Percentiles rank a stretch among this genome's conserved stretches.
Evolutionary conservation across 2,797 vertebrate species (phyloP).

Genomic region (Bufotes viridis): DNA sequence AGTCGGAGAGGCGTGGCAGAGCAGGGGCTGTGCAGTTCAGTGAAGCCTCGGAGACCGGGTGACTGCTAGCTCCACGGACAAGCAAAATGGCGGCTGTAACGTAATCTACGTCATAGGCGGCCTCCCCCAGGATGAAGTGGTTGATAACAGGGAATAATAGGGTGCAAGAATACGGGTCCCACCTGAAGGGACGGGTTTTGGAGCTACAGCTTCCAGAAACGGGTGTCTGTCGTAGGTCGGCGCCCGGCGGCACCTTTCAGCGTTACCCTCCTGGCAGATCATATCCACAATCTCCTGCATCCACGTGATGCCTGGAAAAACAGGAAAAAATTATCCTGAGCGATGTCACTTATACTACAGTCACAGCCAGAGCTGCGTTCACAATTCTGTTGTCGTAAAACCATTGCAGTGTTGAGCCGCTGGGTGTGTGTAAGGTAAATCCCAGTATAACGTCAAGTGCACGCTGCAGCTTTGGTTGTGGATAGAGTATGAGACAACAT

Average conservation of each 20-base stretch:
- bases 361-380: not conserved
- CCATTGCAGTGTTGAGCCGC: too few relatives aligned
- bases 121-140: not conserved
- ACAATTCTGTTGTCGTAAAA: too few relatives aligned
- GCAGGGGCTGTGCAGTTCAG: not conserved
- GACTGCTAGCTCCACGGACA: not conserved
- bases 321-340: too few relatives aligned
- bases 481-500: too few relatives aligned
- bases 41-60: not conserved
- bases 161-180: not conserved
- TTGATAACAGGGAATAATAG: not conserved
- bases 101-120: not conserved
- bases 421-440: too few relatives aligned
- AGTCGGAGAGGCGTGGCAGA: not conserved
- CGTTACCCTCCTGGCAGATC: slow-evolving; percentile 73
- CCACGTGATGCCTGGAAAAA: slow-evolving; percentile 74
- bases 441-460: too few relatives aligned
- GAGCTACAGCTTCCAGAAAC: slow-evolving; percentile 71
- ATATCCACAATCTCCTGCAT: slow-evolving; percentile 79
- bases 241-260: slow-evolving; percentile 70
- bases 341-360: not conserved
- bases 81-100: not conserved
- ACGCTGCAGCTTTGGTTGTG: too few relatives aligned
- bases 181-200: slow-evolving; percentile 65
- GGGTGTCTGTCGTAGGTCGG: slow-evolving; percentile 72